Base-by-base conservation (phyloP, 2,113 vertebrate species). In the Rhinogobius similis region DNA sequence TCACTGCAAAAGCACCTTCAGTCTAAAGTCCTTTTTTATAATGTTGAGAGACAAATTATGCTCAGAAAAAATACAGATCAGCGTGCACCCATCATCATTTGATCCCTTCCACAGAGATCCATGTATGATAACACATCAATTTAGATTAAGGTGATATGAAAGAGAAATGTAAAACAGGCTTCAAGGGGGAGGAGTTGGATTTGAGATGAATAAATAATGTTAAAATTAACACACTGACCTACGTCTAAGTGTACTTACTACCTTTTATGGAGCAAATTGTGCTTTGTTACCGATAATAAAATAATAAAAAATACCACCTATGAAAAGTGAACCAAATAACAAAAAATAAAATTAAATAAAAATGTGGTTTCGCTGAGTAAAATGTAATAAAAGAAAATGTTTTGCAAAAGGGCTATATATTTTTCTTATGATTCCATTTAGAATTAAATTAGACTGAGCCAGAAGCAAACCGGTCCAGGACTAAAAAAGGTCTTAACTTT, bases 91-190 rank as follows among this genome's bases (percentile, higher is more conserved):
- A 67, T 79, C 84, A 71, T 53, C 72, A 82, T 87, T 84, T 86
- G 84, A 90, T 86, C 86, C 68, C 68, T 70, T 87, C 86, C 83
- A 83, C 75, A 44, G 78, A 90, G 87, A 86, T 88, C 76, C 76
- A 65, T 70, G 71, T 84, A 73, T 75, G 87, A 86, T 88, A 90
- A 84, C 76, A 67, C 87, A 83, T 90, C 89, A 87, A 87, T 90
- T 90, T 89, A 88, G 86, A 89, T 89, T 85, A 88, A 87, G 83
- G 83, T 79, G 86, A 88, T 84, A 77, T 87, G 86, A 89, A 89
- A 89, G 84, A 84, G 86, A 88, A 88, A 86, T 87, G 86, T 81
- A 79, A 88, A 88, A 65, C 14, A 67, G 79, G 64, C 70, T 88
- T 77, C 69, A 78, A 67, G 75, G 84, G 77, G 82, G 84, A 73